Conservation (phyloP, 2,888 invertebrate species). For the Calliphora vomitoria region DNA sequence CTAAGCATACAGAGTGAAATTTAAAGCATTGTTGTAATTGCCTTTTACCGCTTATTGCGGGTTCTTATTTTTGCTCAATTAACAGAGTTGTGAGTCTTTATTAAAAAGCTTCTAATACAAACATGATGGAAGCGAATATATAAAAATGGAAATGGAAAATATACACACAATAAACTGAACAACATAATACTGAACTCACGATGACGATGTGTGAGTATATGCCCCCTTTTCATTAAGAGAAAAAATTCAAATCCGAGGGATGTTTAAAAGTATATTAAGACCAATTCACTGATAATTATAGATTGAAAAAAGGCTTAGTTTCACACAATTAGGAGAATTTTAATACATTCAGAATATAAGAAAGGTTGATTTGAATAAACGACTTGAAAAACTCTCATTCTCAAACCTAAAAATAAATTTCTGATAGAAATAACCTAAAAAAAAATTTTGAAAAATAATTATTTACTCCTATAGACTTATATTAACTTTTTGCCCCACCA, state of each 20-base stretch:
- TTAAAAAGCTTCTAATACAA: background rate
- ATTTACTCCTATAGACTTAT: too few species aligned
- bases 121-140: constrained; percentile 7
- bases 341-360: too few species aligned
- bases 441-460: too few species aligned
- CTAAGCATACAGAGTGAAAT: constrained; percentile 23
- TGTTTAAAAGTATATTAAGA: too few species aligned
- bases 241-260: too few species aligned
- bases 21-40: constrained; percentile 57
- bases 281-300: too few species aligned
- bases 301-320: too few species aligned
- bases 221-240: background rate
- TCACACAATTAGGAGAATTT: too few species aligned
- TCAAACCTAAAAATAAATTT: too few species aligned
- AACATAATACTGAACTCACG: background rate
- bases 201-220: background rate
- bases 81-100: constrained; percentile 33
- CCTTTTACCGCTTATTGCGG: constrained; percentile 55
- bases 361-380: too few species aligned
- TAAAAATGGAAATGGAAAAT: constrained; percentile 24
- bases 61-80: constrained; percentile 48
- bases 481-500: background rate
- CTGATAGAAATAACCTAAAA: too few species aligned
- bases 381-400: too few species aligned
- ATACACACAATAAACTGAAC: background rate